Evolutionary conservation across 1,140 invertebrate species (phyloP), one percentile per base, ranked within the genome.

Genomic region (Drosophila neocordata): DNA sequence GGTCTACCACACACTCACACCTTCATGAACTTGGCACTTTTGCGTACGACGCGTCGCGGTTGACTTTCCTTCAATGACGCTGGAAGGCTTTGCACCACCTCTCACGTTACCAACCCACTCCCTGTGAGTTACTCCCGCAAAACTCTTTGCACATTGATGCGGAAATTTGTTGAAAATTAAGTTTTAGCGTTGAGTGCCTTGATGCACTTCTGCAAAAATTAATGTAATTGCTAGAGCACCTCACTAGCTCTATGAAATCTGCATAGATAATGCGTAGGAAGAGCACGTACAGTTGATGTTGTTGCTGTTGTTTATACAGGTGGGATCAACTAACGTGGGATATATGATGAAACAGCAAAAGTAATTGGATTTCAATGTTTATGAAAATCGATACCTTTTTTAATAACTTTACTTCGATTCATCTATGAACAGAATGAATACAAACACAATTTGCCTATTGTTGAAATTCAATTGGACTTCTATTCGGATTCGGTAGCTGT

Each of bases 91-190:
- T 57, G 51, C 64, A 51, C 35, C 31, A 48, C 55, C 22, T 35
- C 57, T 9, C 65, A 3, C 6, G n/a, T 18, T 44, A 11, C 24
- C 24, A 12, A 44, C 31, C 20, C 20, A 2, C 31, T n/a, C 2
- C 31, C 13, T 51, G 44, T 58, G 52, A 15, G 27, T 11, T 52
- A 35, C 38, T 67, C 51, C 63, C 56, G 35, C 34, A 69, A 52
- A 61, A 74, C 38, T 51, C 58, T 70, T 60, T 79, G 69, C 60
- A 63, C 69, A 77, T 80, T 74, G 62, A 38, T 58, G 78, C 77
- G 52, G 68, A 80, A 87, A 87, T 84, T 81, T 75, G 72, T 73
- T 85, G 53, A 76, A 77, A 85, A 77, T 69, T 62, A 68, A 78
- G 69, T 85, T 85, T 71, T 56, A 69, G 55, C 66, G 73, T 65